A percentile compares a stretch with the other conserved stretches of the same genome.
Conservation (phyloP, 2,113 vertebrate species). For the Tapirus terrestris region DNA sequence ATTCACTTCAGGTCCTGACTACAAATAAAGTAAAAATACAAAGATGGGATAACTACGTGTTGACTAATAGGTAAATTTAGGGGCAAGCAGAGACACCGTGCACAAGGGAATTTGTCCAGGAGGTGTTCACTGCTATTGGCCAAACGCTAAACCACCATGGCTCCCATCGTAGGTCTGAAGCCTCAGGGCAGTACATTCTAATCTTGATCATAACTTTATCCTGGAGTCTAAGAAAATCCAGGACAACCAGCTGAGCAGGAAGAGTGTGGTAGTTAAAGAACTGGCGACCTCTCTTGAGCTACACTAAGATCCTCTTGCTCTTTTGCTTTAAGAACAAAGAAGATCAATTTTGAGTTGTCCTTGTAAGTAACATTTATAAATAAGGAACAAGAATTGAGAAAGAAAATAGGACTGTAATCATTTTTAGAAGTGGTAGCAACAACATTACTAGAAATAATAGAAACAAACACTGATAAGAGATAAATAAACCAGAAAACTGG, state of each 20-base stretch:
- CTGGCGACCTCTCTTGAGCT: neutral
- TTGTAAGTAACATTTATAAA: neutral
- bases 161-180: neutral
- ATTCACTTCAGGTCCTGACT: constrained; percentile 31
- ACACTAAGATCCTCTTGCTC: neutral
- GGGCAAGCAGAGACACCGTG: constrained; percentile 23
- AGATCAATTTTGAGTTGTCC: constrained; percentile 1
- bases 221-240: constrained; percentile 69
- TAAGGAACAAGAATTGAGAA: constrained; percentile 20
- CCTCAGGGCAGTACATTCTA: constrained; percentile 59
- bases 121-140: constrained; percentile 11
- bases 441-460: neutral
- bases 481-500: constrained; percentile 37
- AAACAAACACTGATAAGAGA: constrained; percentile 18
- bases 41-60: constrained; percentile 8
- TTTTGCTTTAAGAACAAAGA: constrained; percentile 23
- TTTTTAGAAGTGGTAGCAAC: constrained; percentile 28
- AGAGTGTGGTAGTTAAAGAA: constrained; percentile 33
- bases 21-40: constrained; percentile 64
- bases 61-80: constrained; percentile 55
- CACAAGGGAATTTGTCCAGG: constrained; percentile 33
- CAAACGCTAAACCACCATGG: neutral
- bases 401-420: neutral
- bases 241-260: constrained; percentile 71
- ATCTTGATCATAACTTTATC: constrained; percentile 66